Conservation (phyloP, 2,888 invertebrate genomes). For the Crematogaster levior region DNA sequence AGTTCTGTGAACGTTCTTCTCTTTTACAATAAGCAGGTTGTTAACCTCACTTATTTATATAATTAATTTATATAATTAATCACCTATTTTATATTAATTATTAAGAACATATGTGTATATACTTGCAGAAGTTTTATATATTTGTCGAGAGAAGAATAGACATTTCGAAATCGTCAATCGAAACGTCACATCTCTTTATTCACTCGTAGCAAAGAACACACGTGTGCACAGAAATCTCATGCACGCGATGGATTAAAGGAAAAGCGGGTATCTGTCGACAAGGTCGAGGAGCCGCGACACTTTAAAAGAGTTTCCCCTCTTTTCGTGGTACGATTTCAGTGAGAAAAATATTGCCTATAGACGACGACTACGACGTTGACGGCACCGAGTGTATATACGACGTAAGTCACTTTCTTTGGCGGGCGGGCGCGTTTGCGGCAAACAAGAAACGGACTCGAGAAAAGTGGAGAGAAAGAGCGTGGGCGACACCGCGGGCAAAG, state of each 20-base stretch:
- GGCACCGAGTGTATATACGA: slow-evolving; percentile 24
- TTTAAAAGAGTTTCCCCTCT: slow-evolving; percentile 11
- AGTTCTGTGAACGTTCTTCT: no score
- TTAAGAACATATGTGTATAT: no score
- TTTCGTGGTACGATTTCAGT: slow-evolving; percentile 31
- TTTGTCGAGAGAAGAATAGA: neutral
- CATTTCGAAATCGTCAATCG: neutral
- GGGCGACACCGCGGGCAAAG: slow-evolving; percentile 33
- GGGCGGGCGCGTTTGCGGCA: slow-evolving; percentile 38
- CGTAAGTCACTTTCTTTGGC: slow-evolving; percentile 53
- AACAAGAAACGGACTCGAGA: slow-evolving; percentile 54
- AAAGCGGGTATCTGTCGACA: slow-evolving; percentile 22
- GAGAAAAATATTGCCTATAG: slow-evolving; percentile 53
- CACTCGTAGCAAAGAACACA: neutral
- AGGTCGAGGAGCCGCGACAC: slow-evolving; percentile 34
- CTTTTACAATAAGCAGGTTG: no score
- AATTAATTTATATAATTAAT: no score
- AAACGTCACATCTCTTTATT: neutral
- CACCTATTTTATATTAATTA: no score
- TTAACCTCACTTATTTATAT: no score
- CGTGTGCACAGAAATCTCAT: neutral
- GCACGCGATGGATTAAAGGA: slow-evolving; percentile 8
- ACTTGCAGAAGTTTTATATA: neutral
- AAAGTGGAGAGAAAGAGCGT: slow-evolving; percentile 47
- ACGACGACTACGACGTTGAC: neutral